Evolutionary conservation across 2,113 vertebrate genomes (phyloP).

Genomic region (Mesoclemmys tuberculata): DNA sequence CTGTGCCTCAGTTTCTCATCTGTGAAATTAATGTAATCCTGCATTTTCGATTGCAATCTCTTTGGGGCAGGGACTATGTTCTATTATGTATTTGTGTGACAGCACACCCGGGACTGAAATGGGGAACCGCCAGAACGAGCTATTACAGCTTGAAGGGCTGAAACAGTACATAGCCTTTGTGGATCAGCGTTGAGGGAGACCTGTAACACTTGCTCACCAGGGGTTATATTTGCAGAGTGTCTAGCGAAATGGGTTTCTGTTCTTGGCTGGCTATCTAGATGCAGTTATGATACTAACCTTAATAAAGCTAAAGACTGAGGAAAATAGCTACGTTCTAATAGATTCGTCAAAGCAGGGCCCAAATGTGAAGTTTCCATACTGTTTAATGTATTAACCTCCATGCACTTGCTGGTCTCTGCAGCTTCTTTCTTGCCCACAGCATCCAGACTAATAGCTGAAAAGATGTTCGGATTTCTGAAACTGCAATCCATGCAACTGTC

Average conservation of each 20-base stretch:
- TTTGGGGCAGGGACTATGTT: too few species aligned
- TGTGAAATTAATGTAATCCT: too few species aligned
- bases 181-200: neutral
- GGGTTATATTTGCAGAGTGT: neutral
- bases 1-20: too few species aligned
- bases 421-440: slow-evolving; percentile 51
- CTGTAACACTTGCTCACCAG: neutral
- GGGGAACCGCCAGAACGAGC: too few species aligned
- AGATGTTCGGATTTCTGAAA: slow-evolving; percentile 70
- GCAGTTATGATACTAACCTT: neutral
- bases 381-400: slow-evolving; percentile 38
- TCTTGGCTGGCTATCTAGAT: neutral
- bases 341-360: neutral
- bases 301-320: neutral
- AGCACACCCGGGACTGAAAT: too few species aligned
- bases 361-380: slow-evolving; percentile 32
- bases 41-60: neutral
- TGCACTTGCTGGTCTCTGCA: slow-evolving; percentile 51
- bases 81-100: too few species aligned
- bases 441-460: slow-evolving; percentile 68
- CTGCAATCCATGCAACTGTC: slow-evolving; percentile 42
- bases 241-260: neutral
- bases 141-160: too few species aligned
- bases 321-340: neutral
- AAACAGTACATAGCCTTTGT: neutral